A percentile compares a stretch with the other conserved stretches of the same genome.
phyloP scores from a whole-genome alignment of 2,797 vertebrate genomes.

The Picus viridis region DNA sequence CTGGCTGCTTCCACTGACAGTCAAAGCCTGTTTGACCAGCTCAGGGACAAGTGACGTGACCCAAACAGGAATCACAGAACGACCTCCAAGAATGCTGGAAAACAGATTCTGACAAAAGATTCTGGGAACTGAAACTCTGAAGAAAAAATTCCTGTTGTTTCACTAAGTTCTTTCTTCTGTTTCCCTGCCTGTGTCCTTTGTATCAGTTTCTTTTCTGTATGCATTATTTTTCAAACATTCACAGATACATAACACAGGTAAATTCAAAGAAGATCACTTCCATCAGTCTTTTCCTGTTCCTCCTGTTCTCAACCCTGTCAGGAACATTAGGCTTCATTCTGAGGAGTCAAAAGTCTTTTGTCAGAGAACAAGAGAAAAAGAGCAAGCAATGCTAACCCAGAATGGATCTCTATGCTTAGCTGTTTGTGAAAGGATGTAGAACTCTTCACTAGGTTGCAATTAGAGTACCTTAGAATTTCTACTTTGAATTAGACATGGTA shows the following conservation, averaged over 20 bases:
- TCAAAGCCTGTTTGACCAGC: background rate
- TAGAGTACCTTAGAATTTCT: background rate
- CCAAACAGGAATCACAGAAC: background rate
- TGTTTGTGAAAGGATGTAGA: background rate
- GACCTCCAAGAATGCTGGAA: background rate
- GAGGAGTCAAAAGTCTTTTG: background rate
- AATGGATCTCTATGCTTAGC: background rate
- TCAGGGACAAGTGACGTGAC: background rate
- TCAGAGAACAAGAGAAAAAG: background rate
- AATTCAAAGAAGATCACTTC: background rate
- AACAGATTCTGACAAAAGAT: background rate
- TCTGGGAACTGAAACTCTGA: background rate
- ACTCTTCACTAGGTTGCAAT: background rate
- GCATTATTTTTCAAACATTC: background rate
- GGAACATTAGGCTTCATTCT: background rate
- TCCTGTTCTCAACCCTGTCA: background rate
- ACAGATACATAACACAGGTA: background rate
- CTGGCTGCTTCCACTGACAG: background rate
- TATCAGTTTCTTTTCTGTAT: background rate
- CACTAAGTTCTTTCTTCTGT: background rate
- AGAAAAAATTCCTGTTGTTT: background rate
- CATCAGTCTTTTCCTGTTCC: background rate
- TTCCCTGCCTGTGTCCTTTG: background rate
- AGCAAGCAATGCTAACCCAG: background rate
- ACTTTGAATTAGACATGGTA: background rate